phyloP scores from a whole-genome alignment of 1,140 invertebrate genomes.

The Frieseomelitta varia region DNA sequence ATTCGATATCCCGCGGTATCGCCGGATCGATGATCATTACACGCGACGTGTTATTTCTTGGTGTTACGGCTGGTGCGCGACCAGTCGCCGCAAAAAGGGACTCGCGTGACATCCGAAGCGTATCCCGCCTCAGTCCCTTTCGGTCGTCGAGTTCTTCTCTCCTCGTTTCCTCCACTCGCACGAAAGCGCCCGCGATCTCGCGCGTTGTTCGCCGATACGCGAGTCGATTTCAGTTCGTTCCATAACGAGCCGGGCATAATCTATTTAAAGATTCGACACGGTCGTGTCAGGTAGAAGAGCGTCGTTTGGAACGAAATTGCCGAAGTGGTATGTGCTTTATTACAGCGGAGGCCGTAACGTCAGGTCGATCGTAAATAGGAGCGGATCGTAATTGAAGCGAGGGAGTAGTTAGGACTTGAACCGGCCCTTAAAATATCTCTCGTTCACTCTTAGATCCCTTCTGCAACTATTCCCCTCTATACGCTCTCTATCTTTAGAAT shows the following conservation, averaged over 20 bases:
- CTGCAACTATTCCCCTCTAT: too few species aligned
- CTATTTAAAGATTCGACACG: conserved; percentile 7
- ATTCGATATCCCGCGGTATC: conserved; percentile 34
- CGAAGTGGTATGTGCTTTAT: background rate
- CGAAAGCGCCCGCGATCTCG: background rate
- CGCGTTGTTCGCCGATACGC: background rate
- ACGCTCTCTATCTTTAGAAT: background rate
- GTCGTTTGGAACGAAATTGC: background rate
- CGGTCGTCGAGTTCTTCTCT: background rate
- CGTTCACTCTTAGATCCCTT: background rate
- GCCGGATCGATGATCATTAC: conserved; percentile 63
- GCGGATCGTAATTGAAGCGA: conserved; percentile 5
- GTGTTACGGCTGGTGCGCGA: conserved; percentile 45
- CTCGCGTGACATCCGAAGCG: conserved; percentile 61
- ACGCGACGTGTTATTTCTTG: conserved; percentile 50
- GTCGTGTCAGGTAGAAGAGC: background rate
- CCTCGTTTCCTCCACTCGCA: background rate
- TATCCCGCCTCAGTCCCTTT: conserved; percentile 30
- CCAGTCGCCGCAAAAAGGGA: conserved; percentile 46
- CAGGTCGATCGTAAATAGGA: conserved; percentile 10
- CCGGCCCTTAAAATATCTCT: background rate
- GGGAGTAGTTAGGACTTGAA: background rate
- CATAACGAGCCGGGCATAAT: background rate
- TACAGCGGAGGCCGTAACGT: background rate
- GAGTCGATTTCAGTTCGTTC: background rate